Evolutionary conservation across 2,797 vertebrate species (phyloP).

Genomic region (Ctenochaetus hawaiiensis): DNA sequence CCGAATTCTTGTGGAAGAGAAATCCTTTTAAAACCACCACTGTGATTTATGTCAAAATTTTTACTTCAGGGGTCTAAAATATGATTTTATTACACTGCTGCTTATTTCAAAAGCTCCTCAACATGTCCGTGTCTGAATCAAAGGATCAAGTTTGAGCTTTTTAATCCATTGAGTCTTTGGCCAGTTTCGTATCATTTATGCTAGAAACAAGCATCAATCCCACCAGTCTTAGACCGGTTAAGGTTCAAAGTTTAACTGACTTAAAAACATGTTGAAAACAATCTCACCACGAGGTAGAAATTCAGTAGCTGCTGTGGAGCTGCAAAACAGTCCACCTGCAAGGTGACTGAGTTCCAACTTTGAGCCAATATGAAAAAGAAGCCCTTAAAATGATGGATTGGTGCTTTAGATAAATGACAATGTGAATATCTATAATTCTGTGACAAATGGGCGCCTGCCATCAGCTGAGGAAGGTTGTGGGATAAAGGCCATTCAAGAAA

Average conservation of each 20-base stretch:
- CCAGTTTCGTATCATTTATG: no score
- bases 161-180: slow-evolving; percentile 2
- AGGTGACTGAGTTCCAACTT: not conserved
- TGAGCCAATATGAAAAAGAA: not conserved
- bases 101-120: not conserved
- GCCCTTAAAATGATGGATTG: not conserved
- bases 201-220: not conserved
- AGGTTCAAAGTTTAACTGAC: no score
- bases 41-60: slow-evolving; percentile 12
- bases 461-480: no score
- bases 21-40: slow-evolving; percentile 17
- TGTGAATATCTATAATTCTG: not conserved
- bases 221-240: not conserved
- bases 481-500: not conserved
- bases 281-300: no score
- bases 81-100: not conserved
- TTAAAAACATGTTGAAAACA: no score
- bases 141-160: not conserved
- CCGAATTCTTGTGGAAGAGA: not conserved
- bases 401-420: not conserved
- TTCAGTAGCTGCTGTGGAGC: no score
- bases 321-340: no score
- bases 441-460: not conserved
- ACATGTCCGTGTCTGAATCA: not conserved
- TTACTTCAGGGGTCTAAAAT: not conserved